Evolutionary conservation across 2,888 invertebrate genomes (phyloP).

Genomic region (Aleiodes leptofemur): DNA sequence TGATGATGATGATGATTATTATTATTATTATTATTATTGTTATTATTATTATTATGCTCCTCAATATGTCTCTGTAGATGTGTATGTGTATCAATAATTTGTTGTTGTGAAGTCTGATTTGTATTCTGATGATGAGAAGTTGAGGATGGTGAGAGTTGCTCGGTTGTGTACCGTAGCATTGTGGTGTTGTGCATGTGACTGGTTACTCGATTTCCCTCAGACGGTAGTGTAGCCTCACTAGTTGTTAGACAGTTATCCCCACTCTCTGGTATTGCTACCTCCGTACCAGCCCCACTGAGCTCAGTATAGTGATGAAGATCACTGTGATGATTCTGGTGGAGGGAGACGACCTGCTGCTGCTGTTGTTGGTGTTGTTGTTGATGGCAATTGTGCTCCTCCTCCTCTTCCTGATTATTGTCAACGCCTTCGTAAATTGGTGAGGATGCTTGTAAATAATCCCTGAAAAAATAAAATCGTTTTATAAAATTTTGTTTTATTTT

Average conservation of each 20-base stretch:
- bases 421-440: slow-evolving; percentile 54
- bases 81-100: slow-evolving; percentile 50
- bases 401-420: slow-evolving; percentile 57
- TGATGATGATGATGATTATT: too few species aligned
- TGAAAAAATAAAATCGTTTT: slow-evolving; percentile 34
- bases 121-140: slow-evolving; percentile 41
- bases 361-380: slow-evolving; percentile 49
- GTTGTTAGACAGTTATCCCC: slow-evolving; percentile 68
- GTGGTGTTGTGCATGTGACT: slow-evolving; percentile 73
- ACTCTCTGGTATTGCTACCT: slow-evolving; percentile 67
- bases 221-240: slow-evolving; percentile 65
- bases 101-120: slow-evolving; percentile 46
- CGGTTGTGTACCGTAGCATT: slow-evolving; percentile 72
- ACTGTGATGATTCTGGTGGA: slow-evolving; percentile 46
- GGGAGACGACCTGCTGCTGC: slow-evolving; percentile 54
- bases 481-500: too few species aligned
- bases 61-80: slow-evolving; percentile 53
- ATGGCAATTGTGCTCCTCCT: slow-evolving; percentile 48
- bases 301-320: slow-evolving; percentile 58
- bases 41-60: slow-evolving; percentile 43
- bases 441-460: slow-evolving; percentile 53
- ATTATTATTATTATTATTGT: too few species aligned
- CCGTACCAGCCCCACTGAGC: slow-evolving; percentile 63
- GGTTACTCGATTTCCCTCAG: slow-evolving; percentile 67
- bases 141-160: slow-evolving; percentile 67